Conservation (phyloP, 92 coral and sea anemone genomes). For the Scolanthus callimorphus region DNA sequence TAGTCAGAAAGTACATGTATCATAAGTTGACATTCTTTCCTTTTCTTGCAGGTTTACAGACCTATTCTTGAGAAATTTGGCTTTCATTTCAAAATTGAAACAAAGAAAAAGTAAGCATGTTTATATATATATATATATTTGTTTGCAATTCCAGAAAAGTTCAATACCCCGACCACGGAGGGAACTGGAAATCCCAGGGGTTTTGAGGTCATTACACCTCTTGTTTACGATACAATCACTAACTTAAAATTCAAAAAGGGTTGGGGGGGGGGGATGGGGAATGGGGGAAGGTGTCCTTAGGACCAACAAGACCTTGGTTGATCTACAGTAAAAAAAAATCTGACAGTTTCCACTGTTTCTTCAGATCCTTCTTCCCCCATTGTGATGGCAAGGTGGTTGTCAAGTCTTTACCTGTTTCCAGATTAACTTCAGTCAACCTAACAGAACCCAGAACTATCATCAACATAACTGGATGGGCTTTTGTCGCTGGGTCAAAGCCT, state of each 20-base stretch:
- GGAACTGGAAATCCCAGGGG: too few species aligned
- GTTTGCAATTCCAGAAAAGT: too few species aligned
- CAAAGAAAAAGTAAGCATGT: constrained; percentile 80
- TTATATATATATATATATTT: too few species aligned
- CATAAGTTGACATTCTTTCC: not conserved
- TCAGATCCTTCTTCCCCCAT: constrained; percentile 78
- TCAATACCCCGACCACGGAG: too few species aligned
- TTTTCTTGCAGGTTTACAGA: constrained; percentile 54
- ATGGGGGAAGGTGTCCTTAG: too few species aligned
- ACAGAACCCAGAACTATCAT: constrained; percentile 53
- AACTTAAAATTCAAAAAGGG: too few species aligned
- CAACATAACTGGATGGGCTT: constrained; percentile 73
- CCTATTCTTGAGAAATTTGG: constrained; percentile 78
- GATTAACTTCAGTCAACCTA: constrained; percentile 41
- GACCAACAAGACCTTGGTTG: too few species aligned
- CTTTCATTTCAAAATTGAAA: constrained; percentile 65
- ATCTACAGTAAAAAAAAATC: too few species aligned
- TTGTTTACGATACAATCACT: not conserved
- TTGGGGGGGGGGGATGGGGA: not conserved
- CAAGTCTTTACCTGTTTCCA: constrained; percentile 56
- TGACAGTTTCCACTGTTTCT: too few species aligned
- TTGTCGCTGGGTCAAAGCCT: constrained; percentile 91
- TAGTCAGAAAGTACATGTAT: not conserved
- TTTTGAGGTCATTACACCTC: too few species aligned
- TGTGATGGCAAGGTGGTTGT: constrained; percentile 82